Evolutionary conservation across 2,888 invertebrate genomes (phyloP), one percentile per base, ranked within the genome.

Genomic region (Parelbella ahira): DNA sequence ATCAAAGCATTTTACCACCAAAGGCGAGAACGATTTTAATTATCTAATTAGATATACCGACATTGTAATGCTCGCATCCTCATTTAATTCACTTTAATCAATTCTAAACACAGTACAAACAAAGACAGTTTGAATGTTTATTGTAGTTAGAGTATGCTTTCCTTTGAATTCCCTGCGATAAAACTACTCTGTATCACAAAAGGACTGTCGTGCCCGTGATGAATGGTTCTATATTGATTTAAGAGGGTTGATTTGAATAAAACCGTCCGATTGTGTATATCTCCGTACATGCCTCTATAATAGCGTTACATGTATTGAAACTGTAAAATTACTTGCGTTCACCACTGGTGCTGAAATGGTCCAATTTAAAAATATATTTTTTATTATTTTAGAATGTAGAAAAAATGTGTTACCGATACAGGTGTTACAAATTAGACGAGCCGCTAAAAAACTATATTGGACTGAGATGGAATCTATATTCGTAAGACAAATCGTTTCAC

Each of bases 401-500:
- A n/a, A n/a, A n/a, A n/a, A n/a, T n/a, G n/a, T n/a, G n/a, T n/a
- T n/a, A 37, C 43, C 49, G 53, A 56, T 58, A 57, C 54, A 46
- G 51, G 60, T 58, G 58, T 50, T 49, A 63, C 72, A 77, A 76
- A 78, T 69, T 68, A 59, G 63, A 68, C 57, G 62, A 67, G 70
- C 68, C 68, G 74, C 75, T 68, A 80, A 83, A 83, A 81, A 80
- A 78, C 62, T 47, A 60, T 68, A 61, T 66, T 58, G 56, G 56
- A 64, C 66, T 70, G 62, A 80, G 78, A 82, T 80, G 62, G 61
- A 72, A 83, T 78, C 78, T 63, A 58, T 59, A 64, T 58, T 70
- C 74, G 75, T 76, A 78, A 81, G 82, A 84, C 83, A 84, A 84
- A 86, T 84, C 75, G 75, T 63, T 71, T 53, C 60, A 65, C 68